Evolutionary conservation across 2,113 vertebrate species (phyloP), one percentile per base, ranked within the genome.

Genomic region (Hyperopisus bebe): DNA sequence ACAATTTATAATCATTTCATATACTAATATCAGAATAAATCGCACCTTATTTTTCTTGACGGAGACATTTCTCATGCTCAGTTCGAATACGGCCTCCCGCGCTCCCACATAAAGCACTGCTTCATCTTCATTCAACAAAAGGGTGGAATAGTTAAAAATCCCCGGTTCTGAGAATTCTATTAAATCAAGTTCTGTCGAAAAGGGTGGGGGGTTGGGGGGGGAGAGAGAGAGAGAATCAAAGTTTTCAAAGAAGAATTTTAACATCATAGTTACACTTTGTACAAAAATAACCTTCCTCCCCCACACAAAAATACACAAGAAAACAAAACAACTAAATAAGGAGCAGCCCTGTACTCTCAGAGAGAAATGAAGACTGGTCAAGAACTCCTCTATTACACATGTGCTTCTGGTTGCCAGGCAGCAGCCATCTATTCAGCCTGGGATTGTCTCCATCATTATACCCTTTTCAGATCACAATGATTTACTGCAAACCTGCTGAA

Each of bases 81-180:
- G 94, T 19, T 98, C 96, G 92, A 99, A 99, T 91, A 99, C 94
- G 8, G 97, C 96, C 91, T 99, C 98, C 88, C 98, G 96, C 74
- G 98, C 98, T 0, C 98, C 98, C 66, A 99, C 96, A 3, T 98
- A 99, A 0, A 99, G 93, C 0, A 96, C 94, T 0, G 96, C 96
- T 80, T 93, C 90, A 5, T 97, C 94, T 91, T 98, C 96, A 48
- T 93, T 98, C 92, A 99, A 95, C 93, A 99, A 92, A 92, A 99
- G 90, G 0, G 97, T 96, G 0, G 98, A 97, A 94, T 99, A 99
- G 95, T 99, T 99, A 91, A 95, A 98, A 92, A 97, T 94, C 55
- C 95, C 97, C 0, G 96, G 94, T 91, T 97, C 96, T 0, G 97
- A 96, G 92, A 99, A 99, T 94, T 96, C 96, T 91, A 95, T 90